Conservation (phyloP, 2,113 vertebrate species). For the Osmerus eperlanus region DNA sequence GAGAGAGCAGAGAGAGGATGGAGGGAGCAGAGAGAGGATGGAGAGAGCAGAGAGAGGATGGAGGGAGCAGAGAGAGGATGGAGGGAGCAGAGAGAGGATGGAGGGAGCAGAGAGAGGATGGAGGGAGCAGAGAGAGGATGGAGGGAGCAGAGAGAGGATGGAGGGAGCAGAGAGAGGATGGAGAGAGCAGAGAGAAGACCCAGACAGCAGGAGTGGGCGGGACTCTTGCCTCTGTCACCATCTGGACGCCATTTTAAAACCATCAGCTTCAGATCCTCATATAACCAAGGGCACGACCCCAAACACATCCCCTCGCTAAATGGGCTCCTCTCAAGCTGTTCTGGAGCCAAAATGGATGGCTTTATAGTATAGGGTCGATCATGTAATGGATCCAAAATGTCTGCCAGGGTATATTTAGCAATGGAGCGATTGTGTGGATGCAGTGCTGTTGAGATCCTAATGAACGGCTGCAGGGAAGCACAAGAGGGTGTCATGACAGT, state of each 20-base stretch:
- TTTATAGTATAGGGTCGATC: constrained; percentile 28
- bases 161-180: constrained; percentile 5
- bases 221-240: constrained; percentile 67
- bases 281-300: constrained; percentile 71
- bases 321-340: constrained; percentile 57
- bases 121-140: background rate
- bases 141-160: constrained; percentile 2
- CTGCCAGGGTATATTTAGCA: constrained; percentile 21
- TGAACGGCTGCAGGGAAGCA: background rate
- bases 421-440: background rate
- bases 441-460: too few species aligned
- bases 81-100: constrained; percentile 15
- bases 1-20: background rate
- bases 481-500: background rate
- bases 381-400: constrained; percentile 42
- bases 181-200: constrained; percentile 41
- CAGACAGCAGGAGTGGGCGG: constrained; percentile 66
- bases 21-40: constrained; percentile 23
- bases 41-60: background rate
- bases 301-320: constrained; percentile 65
- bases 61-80: background rate
- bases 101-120: background rate
- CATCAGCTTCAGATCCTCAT: constrained; percentile 67
- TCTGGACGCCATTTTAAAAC: constrained; percentile 76
- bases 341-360: constrained; percentile 62